Conservation (phyloP, 2,888 invertebrate species). For the Cerceris ruficornis region DNA sequence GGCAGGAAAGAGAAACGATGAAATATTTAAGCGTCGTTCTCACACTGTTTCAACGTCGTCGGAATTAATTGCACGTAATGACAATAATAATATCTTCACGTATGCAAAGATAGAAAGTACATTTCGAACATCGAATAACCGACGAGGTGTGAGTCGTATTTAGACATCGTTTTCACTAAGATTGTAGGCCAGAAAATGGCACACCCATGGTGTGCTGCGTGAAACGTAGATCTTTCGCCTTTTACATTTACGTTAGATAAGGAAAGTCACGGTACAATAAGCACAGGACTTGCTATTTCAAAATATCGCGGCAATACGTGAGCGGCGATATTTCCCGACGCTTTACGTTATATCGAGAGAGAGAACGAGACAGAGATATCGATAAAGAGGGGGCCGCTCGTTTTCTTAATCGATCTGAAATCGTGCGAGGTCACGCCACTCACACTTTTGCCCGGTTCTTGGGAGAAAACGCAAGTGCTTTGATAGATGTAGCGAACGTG, state of each 20-base stretch:
- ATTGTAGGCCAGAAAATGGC: conserved; percentile 43
- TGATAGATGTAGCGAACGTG: conserved; percentile 6
- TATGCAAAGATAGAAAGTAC: conserved; percentile 25
- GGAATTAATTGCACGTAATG: neutral
- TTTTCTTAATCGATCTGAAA: conserved; percentile 46
- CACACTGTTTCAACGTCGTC: too few species aligned
- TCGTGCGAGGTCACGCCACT: conserved; percentile 42
- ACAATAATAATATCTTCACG: conserved; percentile 7
- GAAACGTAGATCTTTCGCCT: conserved; percentile 29
- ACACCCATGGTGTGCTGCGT: conserved; percentile 27
- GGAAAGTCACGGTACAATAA: conserved; percentile 62
- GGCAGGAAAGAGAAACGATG: too few species aligned
- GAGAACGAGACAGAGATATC: neutral
- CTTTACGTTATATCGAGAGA: neutral
- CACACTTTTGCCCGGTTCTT: conserved; percentile 19
- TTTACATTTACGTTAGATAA: conserved; percentile 46
- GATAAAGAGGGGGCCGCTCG: neutral
- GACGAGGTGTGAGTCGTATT: conserved; percentile 22
- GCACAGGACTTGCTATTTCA: conserved; percentile 53
- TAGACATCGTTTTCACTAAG: conserved; percentile 49
- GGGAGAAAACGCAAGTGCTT: conserved; percentile 14
- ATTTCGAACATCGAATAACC: conserved; percentile 22
- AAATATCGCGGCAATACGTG: conserved; percentile 37
- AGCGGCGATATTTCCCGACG: conserved; percentile 7
- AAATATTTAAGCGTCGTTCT: too few species aligned